Conservation (phyloP, 2,113 vertebrate species). For the Dipodomys stephensi region DNA sequence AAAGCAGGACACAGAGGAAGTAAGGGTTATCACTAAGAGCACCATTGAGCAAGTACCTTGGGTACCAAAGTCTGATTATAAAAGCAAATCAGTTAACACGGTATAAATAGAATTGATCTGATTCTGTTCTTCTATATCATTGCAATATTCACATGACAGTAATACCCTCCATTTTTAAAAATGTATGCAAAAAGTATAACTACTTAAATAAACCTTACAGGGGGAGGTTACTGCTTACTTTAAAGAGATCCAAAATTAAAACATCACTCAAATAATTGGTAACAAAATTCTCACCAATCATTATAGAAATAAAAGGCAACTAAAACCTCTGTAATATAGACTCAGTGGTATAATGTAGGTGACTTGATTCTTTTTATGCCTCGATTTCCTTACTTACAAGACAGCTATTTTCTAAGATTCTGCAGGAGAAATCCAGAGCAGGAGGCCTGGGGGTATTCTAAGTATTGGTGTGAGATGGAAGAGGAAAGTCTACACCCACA, state of each 20-base stretch:
- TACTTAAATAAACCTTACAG: not conserved
- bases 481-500: not conserved
- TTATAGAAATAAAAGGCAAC: not conserved
- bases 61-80: slow-evolving; percentile 80
- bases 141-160: slow-evolving; percentile 72
- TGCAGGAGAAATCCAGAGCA: not conserved
- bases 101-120: slow-evolving; percentile 82
- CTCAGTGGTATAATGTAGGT: not conserved
- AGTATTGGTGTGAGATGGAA: not conserved
- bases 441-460: not conserved
- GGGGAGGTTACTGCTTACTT: not conserved
- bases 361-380: not conserved
- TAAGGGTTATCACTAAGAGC: slow-evolving; percentile 85
- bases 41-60: slow-evolving; percentile 82
- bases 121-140: slow-evolving; percentile 73
- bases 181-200: not conserved
- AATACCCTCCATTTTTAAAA: slow-evolving; percentile 42
- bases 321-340: not conserved
- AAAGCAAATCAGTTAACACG: slow-evolving; percentile 73
- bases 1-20: slow-evolving; percentile 87
- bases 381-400: not conserved
- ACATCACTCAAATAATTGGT: not conserved
- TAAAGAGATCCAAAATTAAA: slow-evolving; percentile 38
- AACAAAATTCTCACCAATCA: not conserved
- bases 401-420: not conserved